Conservation (phyloP, 2,797 vertebrate species). For the Sebastes umbrosus region DNA sequence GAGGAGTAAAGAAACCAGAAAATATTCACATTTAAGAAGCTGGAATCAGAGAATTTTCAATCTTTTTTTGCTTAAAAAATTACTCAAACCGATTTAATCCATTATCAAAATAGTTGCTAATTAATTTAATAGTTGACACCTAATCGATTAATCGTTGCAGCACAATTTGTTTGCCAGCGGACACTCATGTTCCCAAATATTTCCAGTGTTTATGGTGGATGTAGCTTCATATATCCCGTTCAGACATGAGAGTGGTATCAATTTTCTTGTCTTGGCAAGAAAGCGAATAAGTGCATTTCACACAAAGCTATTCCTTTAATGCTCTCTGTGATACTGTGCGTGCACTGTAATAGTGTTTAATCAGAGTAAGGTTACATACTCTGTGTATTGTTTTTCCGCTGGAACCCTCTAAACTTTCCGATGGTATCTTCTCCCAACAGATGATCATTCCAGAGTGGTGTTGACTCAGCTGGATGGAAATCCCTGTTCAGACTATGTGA, state of each 20-base stretch:
- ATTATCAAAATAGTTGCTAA: no score
- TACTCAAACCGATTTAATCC: no score
- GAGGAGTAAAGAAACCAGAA: no score
- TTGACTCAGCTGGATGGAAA: constrained; percentile 87
- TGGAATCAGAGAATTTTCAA: no score
- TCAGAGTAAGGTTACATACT: background rate
- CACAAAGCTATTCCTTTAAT: background rate
- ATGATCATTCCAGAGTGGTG: constrained; percentile 94
- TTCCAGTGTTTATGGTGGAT: background rate
- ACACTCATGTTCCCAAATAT: background rate
- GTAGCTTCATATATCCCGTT: background rate
- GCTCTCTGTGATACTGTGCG: no score
- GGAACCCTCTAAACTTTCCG: background rate
- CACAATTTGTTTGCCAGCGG: no score
- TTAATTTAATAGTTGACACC: no score
- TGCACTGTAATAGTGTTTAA: background rate
- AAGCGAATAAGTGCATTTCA: background rate
- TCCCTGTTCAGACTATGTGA: constrained; percentile 92
- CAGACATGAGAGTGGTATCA: background rate
- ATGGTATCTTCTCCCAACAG: constrained; percentile 72
- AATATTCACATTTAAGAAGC: no score
- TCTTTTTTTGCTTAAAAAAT: no score
- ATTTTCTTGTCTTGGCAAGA: background rate
- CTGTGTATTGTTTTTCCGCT: background rate
- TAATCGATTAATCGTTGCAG: no score